Evolutionary conservation across 2,797 vertebrate genomes (phyloP).

Genomic region (Columba guinea): DNA sequence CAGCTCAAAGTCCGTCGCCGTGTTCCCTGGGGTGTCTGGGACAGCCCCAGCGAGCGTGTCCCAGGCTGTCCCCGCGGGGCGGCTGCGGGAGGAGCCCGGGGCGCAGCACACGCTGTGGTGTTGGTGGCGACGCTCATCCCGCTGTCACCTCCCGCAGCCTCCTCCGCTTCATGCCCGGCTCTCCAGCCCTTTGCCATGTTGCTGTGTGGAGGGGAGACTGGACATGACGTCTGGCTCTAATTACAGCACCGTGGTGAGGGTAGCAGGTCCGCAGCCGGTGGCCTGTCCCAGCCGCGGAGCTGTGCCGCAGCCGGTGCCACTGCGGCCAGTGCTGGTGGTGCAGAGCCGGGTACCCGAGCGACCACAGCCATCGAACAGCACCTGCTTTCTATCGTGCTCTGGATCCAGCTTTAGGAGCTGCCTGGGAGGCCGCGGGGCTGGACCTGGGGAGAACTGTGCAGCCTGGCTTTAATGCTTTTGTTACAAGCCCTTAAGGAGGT

Average conservation of each 20-base stretch:
- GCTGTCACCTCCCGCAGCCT: neutral
- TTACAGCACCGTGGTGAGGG: rapidly evolving
- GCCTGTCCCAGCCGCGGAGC: no score
- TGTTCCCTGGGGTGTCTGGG: neutral
- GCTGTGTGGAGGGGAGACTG: neutral
- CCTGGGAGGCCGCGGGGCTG: neutral
- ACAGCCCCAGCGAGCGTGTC: rapidly evolving
- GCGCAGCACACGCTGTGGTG: rapidly evolving
- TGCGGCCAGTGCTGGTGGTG: no score
- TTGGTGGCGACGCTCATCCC: neutral
- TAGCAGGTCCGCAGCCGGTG: rapidly evolving
- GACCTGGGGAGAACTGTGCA: neutral
- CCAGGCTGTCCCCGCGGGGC: rapidly evolving
- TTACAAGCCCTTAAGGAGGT: neutral
- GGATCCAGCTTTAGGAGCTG: neutral
- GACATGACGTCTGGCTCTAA: rapidly evolving
- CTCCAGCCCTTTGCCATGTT: rapidly evolving
- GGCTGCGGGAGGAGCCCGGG: neutral
- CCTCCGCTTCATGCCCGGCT: rapidly evolving
- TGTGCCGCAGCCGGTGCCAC: no score
- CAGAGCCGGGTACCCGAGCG: no score
- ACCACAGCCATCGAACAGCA: rapidly evolving
- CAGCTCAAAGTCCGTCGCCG: neutral
- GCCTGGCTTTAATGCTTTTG: neutral
- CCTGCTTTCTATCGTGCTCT: neutral